These are phyloP conservation scores for Rostratula benghalensis DNA, from an alignment of 2,113 vertebrate genomes.

Conservation along the genomic window DNA sequence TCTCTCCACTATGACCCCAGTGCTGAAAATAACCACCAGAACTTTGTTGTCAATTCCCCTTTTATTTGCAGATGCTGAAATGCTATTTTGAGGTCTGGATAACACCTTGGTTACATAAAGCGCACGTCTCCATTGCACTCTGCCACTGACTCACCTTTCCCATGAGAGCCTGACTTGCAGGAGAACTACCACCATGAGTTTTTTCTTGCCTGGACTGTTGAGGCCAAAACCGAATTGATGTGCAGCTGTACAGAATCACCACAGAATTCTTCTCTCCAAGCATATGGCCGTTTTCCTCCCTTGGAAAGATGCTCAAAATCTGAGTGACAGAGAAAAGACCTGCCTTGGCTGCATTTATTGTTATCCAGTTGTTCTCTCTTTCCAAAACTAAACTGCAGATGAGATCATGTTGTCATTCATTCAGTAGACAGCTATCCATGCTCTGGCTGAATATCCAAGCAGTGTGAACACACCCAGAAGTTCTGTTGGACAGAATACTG, in stretches of 20 bases:
- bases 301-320: neutral
- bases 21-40: neutral
- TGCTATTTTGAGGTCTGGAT: conserved; percentile 82
- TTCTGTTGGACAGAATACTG: neutral
- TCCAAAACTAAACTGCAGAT: conserved; percentile 3
- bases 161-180: neutral
- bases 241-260: neutral
- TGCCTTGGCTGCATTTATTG: neutral
- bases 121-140: neutral
- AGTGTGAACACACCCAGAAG: neutral
- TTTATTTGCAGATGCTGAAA: conserved; percentile 64
- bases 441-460: neutral
- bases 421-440: neutral
- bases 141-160: conserved; percentile 44
- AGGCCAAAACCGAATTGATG: neutral
- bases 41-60: neutral
- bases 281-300: neutral
- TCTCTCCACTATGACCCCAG: neutral
- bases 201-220: neutral
- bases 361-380: neutral
- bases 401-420: neutral
- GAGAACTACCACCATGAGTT: neutral
- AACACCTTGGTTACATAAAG: conserved; percentile 66
- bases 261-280: neutral
- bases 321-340: neutral